phyloP scores from a whole-genome alignment of 2,888 invertebrate species.

The Polydrusus pterygomalis region DNA sequence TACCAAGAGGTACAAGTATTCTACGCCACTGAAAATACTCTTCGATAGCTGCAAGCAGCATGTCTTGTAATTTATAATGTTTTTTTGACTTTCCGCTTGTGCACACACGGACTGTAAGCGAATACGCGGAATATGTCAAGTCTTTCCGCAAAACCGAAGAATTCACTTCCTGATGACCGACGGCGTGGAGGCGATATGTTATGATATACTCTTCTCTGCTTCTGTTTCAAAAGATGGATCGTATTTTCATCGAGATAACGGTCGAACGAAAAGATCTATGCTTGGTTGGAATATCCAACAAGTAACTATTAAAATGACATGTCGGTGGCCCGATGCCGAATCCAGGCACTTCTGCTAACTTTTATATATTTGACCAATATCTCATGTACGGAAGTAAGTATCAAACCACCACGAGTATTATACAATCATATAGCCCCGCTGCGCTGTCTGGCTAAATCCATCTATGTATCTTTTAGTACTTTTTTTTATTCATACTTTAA shows the following conservation, averaged over 20 bases:
- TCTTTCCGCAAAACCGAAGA: constrained; percentile 46
- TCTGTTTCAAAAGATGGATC: neutral
- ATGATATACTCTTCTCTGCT: constrained; percentile 21
- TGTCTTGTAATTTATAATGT: constrained; percentile 37
- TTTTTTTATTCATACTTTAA: too few species aligned
- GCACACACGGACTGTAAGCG: constrained; percentile 42
- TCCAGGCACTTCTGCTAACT: too few species aligned
- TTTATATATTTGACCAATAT: too few species aligned
- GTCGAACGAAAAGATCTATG: neutral
- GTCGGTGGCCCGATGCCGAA: too few species aligned
- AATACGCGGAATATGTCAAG: constrained; percentile 41
- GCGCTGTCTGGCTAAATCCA: too few species aligned
- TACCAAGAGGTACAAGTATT: neutral
- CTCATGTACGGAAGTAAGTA: too few species aligned
- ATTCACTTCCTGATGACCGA: constrained; percentile 43
- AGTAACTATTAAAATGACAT: too few species aligned
- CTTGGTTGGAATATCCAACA: too few species aligned
- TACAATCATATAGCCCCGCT: too few species aligned
- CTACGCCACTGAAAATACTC: constrained; percentile 27
- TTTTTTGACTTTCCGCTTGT: constrained; percentile 43
- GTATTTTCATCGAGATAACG: neutral
- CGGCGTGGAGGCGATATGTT: constrained; percentile 26
- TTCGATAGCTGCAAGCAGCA: constrained; percentile 18
- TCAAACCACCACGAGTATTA: too few species aligned
- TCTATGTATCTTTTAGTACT: too few species aligned